Conservation (phyloP, 2,113 vertebrate genomes). For the Myotis yumanensis region DNA sequence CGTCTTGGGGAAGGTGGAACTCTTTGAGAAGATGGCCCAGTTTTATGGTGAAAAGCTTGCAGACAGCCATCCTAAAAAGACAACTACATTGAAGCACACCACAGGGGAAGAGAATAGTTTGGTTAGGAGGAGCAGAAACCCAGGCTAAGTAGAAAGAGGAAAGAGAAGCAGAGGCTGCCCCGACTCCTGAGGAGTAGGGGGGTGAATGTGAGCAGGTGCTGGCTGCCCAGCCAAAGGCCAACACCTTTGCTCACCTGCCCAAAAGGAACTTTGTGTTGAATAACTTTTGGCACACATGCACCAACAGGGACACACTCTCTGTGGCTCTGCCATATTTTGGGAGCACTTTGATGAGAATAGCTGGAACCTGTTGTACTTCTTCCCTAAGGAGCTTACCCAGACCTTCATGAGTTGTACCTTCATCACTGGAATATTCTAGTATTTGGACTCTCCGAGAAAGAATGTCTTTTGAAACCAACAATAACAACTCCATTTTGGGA, state of each 20-base stretch:
- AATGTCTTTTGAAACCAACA: constrained; percentile 92
- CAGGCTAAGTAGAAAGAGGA: constrained; percentile 89
- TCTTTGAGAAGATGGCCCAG: constrained; percentile 93
- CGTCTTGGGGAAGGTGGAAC: constrained; percentile 89
- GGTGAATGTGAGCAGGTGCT: constrained; percentile 89
- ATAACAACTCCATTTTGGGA: constrained; percentile 90
- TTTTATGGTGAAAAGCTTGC: constrained; percentile 93
- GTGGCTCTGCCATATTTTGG: constrained; percentile 92
- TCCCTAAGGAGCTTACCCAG: constrained; percentile 88
- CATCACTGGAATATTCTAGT: constrained; percentile 95
- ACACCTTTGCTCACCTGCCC: constrained; percentile 89
- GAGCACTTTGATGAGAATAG: constrained; percentile 91
- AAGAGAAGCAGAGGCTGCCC: constrained; percentile 83
- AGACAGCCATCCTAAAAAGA: constrained; percentile 90
- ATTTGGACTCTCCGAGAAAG: constrained; percentile 92
- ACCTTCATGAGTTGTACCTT: constrained; percentile 97
- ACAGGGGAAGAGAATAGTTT: constrained; percentile 88
- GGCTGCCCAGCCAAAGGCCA: constrained; percentile 89
- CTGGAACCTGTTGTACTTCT: constrained; percentile 93
- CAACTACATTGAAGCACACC: constrained; percentile 86
- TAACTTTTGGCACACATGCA: constrained; percentile 94
- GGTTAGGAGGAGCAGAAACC: constrained; percentile 84
- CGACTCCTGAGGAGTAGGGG: constrained; percentile 85
- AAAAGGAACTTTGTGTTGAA: constrained; percentile 90
- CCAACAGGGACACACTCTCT: constrained; percentile 90